Conservation (phyloP, 2,113 vertebrate species). For the Romanogobio albipinnatus region DNA sequence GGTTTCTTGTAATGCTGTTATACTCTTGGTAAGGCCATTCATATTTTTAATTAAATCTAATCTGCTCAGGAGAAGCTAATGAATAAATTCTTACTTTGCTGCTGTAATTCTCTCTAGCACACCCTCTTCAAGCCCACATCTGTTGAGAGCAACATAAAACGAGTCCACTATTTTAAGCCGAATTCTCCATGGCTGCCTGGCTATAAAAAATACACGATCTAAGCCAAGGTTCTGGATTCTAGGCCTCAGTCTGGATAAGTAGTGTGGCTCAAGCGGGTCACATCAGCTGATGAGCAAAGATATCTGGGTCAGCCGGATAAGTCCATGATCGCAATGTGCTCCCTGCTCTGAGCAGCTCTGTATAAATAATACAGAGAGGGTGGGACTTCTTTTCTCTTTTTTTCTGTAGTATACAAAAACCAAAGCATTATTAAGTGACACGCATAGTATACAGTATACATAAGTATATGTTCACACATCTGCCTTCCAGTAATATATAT, state of each 20-base stretch:
- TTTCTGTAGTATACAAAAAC: not conserved
- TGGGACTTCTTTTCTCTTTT: not conserved
- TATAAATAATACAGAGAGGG: conserved; percentile 41
- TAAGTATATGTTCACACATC: not conserved
- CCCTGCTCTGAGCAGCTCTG: conserved; percentile 17
- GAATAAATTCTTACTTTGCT: not conserved
- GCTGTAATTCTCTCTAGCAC: not conserved
- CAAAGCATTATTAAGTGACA: not conserved
- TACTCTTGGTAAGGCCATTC: conserved; percentile 4
- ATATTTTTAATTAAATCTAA: conserved; percentile 49
- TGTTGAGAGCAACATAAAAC: conserved; percentile 31
- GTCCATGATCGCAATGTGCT: conserved; percentile 46
- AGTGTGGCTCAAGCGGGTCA: conserved; percentile 37
- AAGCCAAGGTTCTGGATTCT: conserved; percentile 23
- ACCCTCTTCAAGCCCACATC: conserved; percentile 41
- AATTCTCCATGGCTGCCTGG: conserved; percentile 44
- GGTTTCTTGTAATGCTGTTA: not conserved
- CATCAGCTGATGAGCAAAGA: conserved; percentile 37
- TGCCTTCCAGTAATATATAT: not conserved
- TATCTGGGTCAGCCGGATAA: conserved; percentile 58
- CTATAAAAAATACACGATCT: conserved; percentile 40
- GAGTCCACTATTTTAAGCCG: conserved; percentile 46
- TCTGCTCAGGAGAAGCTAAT: conserved; percentile 29
- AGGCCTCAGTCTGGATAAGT: conserved; percentile 25
- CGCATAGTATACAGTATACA: not conserved